These are phyloP conservation scores for Anas platyrhynchos DNA, from an alignment of 2,113 vertebrate species.

Conservation along the genomic window DNA sequence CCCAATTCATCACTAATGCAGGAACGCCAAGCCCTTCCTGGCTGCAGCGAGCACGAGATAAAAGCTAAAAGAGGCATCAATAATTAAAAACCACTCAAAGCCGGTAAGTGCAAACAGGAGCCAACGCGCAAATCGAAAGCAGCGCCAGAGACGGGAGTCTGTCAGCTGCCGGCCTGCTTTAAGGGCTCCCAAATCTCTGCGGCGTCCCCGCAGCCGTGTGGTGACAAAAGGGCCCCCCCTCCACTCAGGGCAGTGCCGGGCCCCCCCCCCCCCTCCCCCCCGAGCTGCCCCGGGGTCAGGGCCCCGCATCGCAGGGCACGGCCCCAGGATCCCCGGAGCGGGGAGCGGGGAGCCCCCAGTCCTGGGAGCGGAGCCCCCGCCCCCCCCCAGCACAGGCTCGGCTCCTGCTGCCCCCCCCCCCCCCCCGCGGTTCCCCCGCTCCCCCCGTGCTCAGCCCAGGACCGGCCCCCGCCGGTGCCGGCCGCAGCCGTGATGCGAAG, in stretches of 20 bases:
- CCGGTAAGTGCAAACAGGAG: conserved; percentile 58
- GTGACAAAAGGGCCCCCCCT: not conserved
- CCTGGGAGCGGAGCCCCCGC: not conserved
- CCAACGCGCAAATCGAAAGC: conserved; percentile 1
- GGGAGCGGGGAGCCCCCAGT: not conserved
- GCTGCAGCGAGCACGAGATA: conserved; percentile 6
- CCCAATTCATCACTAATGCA: conserved; percentile 62
- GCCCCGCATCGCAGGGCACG: not conserved
- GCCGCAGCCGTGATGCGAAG: not conserved
- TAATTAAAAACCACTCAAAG: conserved; percentile 73
- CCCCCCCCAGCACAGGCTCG: not conserved
- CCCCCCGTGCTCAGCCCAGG: not conserved
- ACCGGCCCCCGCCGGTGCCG: not conserved
- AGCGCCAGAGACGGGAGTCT: not conserved
- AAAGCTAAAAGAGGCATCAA: conserved; percentile 73
- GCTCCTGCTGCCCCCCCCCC: not conserved
- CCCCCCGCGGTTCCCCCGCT: not conserved
- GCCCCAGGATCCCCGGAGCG: not conserved
- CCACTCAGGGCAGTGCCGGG: no score
- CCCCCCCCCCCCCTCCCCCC: no score
- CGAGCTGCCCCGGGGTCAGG: fast-evolving
- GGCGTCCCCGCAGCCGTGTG: fast-evolving
- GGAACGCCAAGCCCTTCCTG: conserved; percentile 30
- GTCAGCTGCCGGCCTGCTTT: not conserved
- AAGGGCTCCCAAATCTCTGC: not conserved